A percentile compares a stretch with the other conserved stretches of the same genome.
Conservation (phyloP, 2,888 invertebrate species). For the Argyresthia goedartella region DNA sequence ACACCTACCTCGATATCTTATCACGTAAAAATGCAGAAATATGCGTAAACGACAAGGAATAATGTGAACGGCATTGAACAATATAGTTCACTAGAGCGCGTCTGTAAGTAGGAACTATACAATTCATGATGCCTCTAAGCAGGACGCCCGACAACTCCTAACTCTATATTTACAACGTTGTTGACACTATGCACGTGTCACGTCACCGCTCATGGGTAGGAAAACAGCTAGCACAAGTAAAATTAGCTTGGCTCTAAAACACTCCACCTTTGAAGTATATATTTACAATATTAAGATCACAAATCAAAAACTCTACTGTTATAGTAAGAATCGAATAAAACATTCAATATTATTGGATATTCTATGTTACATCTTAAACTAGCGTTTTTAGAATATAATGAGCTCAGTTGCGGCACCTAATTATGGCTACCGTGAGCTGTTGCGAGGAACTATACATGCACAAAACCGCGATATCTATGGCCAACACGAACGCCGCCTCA, state of each 20-base stretch:
- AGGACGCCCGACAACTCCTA: constrained; percentile 18
- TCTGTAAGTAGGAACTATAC: constrained; percentile 64
- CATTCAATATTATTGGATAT: constrained; percentile 38
- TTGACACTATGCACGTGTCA: constrained; percentile 29
- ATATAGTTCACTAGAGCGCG: constrained; percentile 68
- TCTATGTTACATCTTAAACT: constrained; percentile 44
- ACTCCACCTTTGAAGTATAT: constrained; percentile 23
- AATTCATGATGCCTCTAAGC: constrained; percentile 64
- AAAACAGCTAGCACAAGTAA: constrained; percentile 62
- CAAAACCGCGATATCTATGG: constrained; percentile 66
- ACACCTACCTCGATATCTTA: constrained; percentile 59
- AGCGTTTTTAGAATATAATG: constrained; percentile 67
- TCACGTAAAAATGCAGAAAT: constrained; percentile 66
- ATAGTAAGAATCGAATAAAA: constrained; percentile 36
- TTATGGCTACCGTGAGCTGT: constrained; percentile 28
- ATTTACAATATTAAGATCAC: constrained; percentile 50
- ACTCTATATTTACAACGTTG: constrained; percentile 42
- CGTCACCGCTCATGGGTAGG: constrained; percentile 22
- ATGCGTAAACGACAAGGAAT: constrained; percentile 69
- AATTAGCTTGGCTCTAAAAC: constrained; percentile 50
- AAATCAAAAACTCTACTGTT: constrained; percentile 48
- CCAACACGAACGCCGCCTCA: constrained; percentile 44
- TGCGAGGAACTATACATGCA: constrained; percentile 70
- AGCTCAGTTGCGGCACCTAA: constrained; percentile 58
- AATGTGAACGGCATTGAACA: constrained; percentile 67